Base-by-base conservation (phyloP, 2,797 vertebrate genomes). In the Neopelma chrysocephalum region DNA sequence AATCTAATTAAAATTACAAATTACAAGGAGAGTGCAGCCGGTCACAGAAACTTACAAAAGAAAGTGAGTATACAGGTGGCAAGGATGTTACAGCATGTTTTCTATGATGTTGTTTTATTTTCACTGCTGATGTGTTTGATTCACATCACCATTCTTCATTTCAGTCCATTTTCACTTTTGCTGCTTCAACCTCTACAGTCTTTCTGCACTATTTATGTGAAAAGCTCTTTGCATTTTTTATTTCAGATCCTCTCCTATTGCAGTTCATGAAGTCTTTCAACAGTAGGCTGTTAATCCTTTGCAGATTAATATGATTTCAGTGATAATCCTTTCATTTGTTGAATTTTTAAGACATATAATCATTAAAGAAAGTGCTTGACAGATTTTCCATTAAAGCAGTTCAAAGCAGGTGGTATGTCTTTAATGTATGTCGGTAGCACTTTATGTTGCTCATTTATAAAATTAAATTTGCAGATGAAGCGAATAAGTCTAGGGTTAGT, bases 311-410 rank as follows among this genome's bases (percentile, higher is more conserved):
- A 92, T 89, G 92, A 96, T 89, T 94, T 96, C 32, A 54, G 62
- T 66, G 92, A 91, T 97, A 95, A 96, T 97, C 96, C 96, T 97
- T 97, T 92, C 86, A 96, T 97, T 97, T 96, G 94, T 86, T 96
- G 95, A 94, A 93, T 93, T 96, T 96, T 93, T 95, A 94, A 97
- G 95, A 58, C 87, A 78, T 50, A 84, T 95, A 97, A 93, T 96
- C 94, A 80, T 95, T 97, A 97, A 95, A 92, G 71, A 95, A 97
- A 96, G 82, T 76, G 65, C 93, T 78, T 73, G 73, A 94, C 82
- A 93, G 72, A 95, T 97, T 97, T 97, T 91, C 93, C 93, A 96
- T 89, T 94, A 85, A 90, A 96, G 76, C 68, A 94, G 68, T 62
- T 94, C 19, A 47, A 85, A 93, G 76, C 56, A 96, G 90, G 81